These are phyloP conservation scores for Abscondita cerata DNA, from an alignment of 2,888 invertebrate species.

Conservation along the genomic window DNA sequence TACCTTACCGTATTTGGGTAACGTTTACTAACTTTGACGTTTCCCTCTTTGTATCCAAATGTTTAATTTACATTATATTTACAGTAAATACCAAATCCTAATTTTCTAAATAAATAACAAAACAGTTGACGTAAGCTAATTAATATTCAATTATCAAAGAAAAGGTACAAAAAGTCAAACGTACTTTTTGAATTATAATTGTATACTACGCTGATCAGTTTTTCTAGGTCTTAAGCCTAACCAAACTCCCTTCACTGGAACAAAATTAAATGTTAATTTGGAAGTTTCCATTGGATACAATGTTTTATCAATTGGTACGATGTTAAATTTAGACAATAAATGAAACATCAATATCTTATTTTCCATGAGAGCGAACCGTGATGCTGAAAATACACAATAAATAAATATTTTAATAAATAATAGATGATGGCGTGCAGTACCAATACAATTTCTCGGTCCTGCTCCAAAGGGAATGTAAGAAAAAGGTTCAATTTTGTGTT, in stretches of 20 bases:
- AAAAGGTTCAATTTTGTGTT: conserved; percentile 59
- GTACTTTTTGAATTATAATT: too few relatives aligned
- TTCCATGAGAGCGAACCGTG: conserved; percentile 54
- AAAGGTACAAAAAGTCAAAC: too few relatives aligned
- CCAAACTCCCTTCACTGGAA: conserved; percentile 53
- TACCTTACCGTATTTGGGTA: too few relatives aligned
- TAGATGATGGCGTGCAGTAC: conserved; percentile 38
- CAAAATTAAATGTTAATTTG: conserved; percentile 51
- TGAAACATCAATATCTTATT: conserved; percentile 55
- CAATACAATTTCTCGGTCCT: conserved; percentile 56
- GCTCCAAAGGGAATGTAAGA: conserved; percentile 63
- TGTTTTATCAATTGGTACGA: conserved; percentile 39
- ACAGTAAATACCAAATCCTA: too few relatives aligned
- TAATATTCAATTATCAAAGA: too few relatives aligned
- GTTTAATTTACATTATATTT: too few relatives aligned
- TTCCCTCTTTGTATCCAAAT: too few relatives aligned
- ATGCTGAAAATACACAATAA: conserved; percentile 52
- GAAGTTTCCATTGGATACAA: conserved; percentile 43
- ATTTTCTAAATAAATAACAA: too few relatives aligned
- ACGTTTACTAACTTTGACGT: too few relatives aligned
- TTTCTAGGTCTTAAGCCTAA: too few relatives aligned
- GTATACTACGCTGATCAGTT: too few relatives aligned
- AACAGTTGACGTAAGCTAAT: too few relatives aligned
- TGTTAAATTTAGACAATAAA: conserved; percentile 51
- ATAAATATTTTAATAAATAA: conserved; percentile 5